Evolutionary conservation across 2,113 vertebrate species (phyloP), one percentile per base, ranked within the genome.

Genomic region (Bufo gargarizans): DNA sequence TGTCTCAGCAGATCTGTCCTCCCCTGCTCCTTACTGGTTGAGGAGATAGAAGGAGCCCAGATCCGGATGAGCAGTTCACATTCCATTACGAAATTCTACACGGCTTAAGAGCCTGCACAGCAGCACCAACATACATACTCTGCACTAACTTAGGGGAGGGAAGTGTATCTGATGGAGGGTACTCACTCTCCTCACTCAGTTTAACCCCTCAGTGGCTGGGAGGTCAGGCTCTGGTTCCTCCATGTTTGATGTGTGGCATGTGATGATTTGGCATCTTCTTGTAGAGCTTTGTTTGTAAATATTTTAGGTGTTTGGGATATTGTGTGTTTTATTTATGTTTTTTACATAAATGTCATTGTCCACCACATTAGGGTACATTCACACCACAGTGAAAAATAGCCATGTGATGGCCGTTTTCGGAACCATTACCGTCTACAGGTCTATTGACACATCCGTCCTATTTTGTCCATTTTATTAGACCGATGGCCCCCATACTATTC

Each of bases 1-100:
- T 94, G 86, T 92, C 93, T 95, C 95, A 95, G 95, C 95, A 94
- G 89, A 93, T 95, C 94, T 93, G 91, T 91, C 91, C 90, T 94
- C 87, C 90, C 89, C 91, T 86, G 91, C 91, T 93, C 74, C 90
- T 92, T 86, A 90, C 91, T 92, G 91, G 92, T 90, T 88, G 33
- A 92, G 91, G 90, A 94, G 94, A 92, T 90, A 93, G 92, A 93
- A 93, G 92, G 92, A 95, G 93, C 92, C 92, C 92, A 91, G 96
- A 94, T 95, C 94, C 89, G 93, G 95, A 96, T 94, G 95, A 95
- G 95, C 94, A 94, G 95, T 96, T 96, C 94, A 93, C 96, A 96
- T 97, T 96, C 96, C 95, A 95, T 95, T 95, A 96, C 93, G 94
- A 96, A 97, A 97, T 95, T 96, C 96, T 94, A 96, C 96, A 97